Conservation (phyloP, 2,797 vertebrate species). For the Holocentrus rufus region DNA sequence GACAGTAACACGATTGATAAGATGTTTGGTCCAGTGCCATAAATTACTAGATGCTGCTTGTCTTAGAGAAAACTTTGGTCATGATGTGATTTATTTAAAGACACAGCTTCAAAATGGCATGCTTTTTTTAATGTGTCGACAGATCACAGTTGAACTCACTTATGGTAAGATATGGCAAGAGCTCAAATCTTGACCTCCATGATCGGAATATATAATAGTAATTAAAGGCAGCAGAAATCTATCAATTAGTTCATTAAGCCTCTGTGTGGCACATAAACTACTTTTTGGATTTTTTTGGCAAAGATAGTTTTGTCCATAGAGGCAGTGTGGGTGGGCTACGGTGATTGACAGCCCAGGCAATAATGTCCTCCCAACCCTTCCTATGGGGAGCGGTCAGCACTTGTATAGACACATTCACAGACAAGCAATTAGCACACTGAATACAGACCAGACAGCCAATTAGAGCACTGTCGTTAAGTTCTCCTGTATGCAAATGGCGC, state of each 20-base stretch:
- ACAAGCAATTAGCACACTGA: constrained; percentile 68
- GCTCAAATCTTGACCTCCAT: not conserved
- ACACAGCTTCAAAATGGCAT: no score
- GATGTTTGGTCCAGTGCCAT: no score
- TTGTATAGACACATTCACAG: constrained; percentile 59
- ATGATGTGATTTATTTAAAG: not conserved
- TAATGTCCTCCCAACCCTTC: constrained; percentile 40
- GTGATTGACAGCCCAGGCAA: constrained; percentile 49
- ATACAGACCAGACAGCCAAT: constrained; percentile 68
- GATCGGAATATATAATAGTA: no score
- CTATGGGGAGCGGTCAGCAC: constrained; percentile 28
- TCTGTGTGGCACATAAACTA: not conserved
- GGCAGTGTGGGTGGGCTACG: constrained; percentile 39
- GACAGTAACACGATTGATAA: no score
- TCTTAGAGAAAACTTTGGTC: no score
- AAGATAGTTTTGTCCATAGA: not conserved
- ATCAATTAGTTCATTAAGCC: no score
- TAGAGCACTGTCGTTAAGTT: constrained; percentile 52
- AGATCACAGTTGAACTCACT: not conserved
- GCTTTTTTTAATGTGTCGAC: no score
- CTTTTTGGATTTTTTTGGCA: constrained; percentile 6
- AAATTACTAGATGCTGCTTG: no score
- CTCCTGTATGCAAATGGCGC: constrained; percentile 59
- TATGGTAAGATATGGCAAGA: not conserved
- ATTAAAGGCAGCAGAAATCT: no score